These are phyloP conservation scores for Polylopha cassiicola DNA, from an alignment of 2,888 invertebrate species.

Conservation along the genomic window DNA sequence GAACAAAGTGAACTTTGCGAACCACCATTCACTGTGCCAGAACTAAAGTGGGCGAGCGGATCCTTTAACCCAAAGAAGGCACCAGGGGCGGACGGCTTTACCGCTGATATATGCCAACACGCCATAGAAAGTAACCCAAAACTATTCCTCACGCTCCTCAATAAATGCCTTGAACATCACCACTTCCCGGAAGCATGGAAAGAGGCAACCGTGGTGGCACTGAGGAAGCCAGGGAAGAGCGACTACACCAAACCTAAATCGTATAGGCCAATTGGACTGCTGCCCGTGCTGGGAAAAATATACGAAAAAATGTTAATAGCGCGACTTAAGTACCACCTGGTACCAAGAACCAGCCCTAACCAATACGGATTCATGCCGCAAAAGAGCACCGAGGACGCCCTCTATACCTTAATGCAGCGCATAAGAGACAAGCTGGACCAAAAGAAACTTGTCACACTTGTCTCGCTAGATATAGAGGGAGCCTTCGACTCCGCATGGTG, in stretches of 20 bases:
- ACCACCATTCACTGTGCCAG: conserved; percentile 15
- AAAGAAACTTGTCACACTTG: too few species aligned
- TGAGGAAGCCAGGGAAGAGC: conserved; percentile 15
- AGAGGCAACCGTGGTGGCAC: conserved; percentile 7
- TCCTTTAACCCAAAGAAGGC: conserved; percentile 24
- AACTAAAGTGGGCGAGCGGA: background rate
- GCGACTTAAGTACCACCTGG: too few species aligned
- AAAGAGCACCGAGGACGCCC: too few species aligned
- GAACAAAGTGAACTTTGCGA: conserved; percentile 2
- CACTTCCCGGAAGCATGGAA: conserved; percentile 22
- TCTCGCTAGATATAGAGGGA: too few species aligned
- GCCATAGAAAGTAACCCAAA: background rate
- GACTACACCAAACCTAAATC: background rate
- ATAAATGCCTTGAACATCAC: conserved; percentile 7
- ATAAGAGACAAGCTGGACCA: too few species aligned
- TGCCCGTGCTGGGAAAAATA: background rate
- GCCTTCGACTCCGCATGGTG: too few species aligned
- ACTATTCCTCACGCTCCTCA: background rate
- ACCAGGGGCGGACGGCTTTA: conserved; percentile 23
- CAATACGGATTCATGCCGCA: too few species aligned
- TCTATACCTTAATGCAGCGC: too few species aligned
- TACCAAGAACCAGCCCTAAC: too few species aligned
- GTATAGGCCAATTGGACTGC: background rate
- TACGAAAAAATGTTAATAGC: too few species aligned
- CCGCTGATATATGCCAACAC: conserved; percentile 18